Evolutionary conservation across 2,888 invertebrate species (phyloP).

Genomic region (Lasioglossum marginatum): DNA sequence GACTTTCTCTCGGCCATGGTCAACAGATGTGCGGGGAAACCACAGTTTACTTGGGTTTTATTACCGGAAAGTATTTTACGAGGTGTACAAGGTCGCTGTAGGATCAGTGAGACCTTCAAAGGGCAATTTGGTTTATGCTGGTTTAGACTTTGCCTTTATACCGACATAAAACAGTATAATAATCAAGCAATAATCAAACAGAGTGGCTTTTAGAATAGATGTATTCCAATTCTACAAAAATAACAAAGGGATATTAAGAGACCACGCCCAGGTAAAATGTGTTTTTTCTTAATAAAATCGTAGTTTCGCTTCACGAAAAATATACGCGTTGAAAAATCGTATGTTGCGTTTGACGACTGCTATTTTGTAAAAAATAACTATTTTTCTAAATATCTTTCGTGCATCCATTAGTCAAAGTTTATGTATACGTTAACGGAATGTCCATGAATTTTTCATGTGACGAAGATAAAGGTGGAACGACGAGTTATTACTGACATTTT

Average conservation of each 20-base stretch:
- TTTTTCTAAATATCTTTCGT: neutral
- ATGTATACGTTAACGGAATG: no score
- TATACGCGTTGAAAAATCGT: neutral
- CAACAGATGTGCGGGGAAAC: constrained; percentile 4
- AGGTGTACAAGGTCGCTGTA: neutral
- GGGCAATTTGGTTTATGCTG: neutral
- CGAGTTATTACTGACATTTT: neutral
- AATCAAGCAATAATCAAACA: neutral
- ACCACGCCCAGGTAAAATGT: no score
- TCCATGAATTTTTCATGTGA: neutral
- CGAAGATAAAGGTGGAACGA: neutral
- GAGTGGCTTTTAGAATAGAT: neutral
- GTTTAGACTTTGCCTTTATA: neutral
- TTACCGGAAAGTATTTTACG: neutral
- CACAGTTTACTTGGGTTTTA: neutral
- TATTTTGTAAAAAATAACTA: neutral
- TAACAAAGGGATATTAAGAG: neutral
- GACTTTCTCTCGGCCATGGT: constrained; percentile 11
- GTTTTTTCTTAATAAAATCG: no score
- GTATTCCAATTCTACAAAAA: neutral
- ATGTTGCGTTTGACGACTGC: no score
- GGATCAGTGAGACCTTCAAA: neutral
- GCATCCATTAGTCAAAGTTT: neutral
- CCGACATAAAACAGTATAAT: neutral
- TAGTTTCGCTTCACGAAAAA: neutral